Base-by-base conservation (phyloP, 1,140 invertebrate species). In the Saccostrea glomerata region DNA sequence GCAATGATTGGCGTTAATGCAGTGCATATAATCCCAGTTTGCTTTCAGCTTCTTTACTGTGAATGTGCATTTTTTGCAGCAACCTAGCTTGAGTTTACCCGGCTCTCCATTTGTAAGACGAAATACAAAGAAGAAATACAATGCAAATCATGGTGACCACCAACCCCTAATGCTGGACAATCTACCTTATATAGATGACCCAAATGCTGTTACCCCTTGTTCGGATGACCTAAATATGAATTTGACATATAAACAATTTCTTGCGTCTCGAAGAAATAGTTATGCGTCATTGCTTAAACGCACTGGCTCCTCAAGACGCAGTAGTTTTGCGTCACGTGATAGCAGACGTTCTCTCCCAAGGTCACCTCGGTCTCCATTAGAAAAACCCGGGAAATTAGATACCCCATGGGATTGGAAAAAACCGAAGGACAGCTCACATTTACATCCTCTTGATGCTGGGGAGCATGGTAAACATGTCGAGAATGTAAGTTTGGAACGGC, bases 151-250 rank as follows among this genome's bases (percentile, higher is more conserved):
- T 96, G 97, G 56, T 82, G 98, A 99, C 95, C 97, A 98, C 89
- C 99, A 99, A 94, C 98, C 98, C 5, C 96, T 99, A 87, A 98
- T 99, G 73, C 87, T 96, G 98, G 85, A 98, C 98, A 99, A 87
- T 95, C 96, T 99, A 92, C 98, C 98, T 20, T 99, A 98, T 95
- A 98, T 98, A 47, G 98, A 99, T 95, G 98, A 99, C 95, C 99
- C 98, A 82, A 98, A 98, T 93, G 98, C 98, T 84, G 98, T 99
- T 4, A 99, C 98, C 77, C 98, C 98, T 17, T 98, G 99, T 97
- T 99, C 98, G 85, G 98, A 99, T 96, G 98, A 99, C 89, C 91
- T 95, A 94, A 94, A 93, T 93, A 77, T 77, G 70, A 94, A 93
- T 91, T 91, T 92, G 85, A 90, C 70, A 36, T 90, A 91, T 83